Base-by-base conservation (phyloP, 2,888 invertebrate species). In the Catocala nupta region DNA sequence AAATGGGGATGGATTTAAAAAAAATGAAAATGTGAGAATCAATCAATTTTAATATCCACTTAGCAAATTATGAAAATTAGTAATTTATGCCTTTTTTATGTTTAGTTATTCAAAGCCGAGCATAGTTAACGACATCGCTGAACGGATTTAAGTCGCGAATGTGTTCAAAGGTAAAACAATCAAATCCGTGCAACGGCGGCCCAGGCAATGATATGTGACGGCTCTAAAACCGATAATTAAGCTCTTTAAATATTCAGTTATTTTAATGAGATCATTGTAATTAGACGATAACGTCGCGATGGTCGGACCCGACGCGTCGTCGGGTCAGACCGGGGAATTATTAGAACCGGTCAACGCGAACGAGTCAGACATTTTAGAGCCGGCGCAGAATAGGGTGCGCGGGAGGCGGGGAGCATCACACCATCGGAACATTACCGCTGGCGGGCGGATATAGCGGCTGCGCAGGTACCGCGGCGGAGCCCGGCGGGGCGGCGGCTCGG, bases 361-460 rank as follows among this genome's bases (percentile, higher is more conserved):
- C 16, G 5, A 61, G 57, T 59, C 65, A 66, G 53, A 13, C 55
- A 62, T 81, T 81, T 78, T 69, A 80, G 80, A 84, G 81, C 78
- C 79, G 71, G 44, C 55, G 62, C 45, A 50, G 50, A 16, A 53
- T 36, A 5, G 8, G 8, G 36, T 9, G 59, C 60, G 55, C 66
- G 39, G 68, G 61, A 71, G 74, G 74, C 59, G 67, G 78, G 80
- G 80, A 75, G 78, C 83, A 91, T 91, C 93, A 93, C 93, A 93
- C 93, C 93, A 93, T 93, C 93, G 92, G 86, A 92, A 91, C 91
- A 80, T 93, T 94, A 94, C 93, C 93, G 88, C 90, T 66, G 93
- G 93, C 84, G 93, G 88, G 81, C 92, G 92, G 85, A 94, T 94
- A 90, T 94, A 94, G 85, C 92, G 92, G 87, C 91, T 87, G 89